These are phyloP conservation scores for Tridacna crocea DNA, from an alignment of 2,888 invertebrate genomes.

Conservation along the genomic window DNA sequence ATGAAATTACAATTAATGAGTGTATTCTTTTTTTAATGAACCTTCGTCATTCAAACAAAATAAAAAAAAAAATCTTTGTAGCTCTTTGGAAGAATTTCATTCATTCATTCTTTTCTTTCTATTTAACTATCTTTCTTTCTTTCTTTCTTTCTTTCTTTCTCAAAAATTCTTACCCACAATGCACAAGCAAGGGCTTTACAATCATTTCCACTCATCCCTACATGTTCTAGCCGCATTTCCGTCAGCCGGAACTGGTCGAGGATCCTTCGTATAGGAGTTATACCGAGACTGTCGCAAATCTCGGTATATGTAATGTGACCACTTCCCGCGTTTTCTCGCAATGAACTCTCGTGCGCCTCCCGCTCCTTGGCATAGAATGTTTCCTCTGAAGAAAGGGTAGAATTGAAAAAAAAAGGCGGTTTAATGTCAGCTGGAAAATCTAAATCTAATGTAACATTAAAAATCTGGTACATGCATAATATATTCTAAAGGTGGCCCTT, in stretches of 20 bases:
- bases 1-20: too few species aligned
- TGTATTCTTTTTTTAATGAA: too few species aligned
- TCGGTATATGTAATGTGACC: conserved; percentile 74
- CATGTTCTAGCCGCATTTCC: conserved; percentile 74
- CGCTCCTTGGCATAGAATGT: conserved; percentile 29
- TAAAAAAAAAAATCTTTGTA: too few species aligned
- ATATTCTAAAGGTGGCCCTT: too few species aligned
- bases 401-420: neutral
- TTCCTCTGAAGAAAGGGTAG: conserved; percentile 33
- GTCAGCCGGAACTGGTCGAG: conserved; percentile 66
- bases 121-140: too few species aligned
- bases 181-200: conserved; percentile 78
- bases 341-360: conserved; percentile 19
- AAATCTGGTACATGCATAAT: neutral
- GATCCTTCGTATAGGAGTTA: conserved; percentile 70
- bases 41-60: too few species aligned
- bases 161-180: conserved; percentile 68
- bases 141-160: too few species aligned
- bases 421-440: neutral
- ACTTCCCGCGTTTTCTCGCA: conserved; percentile 64
- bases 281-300: conserved; percentile 68
- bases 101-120: too few species aligned
- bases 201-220: conserved; percentile 74
- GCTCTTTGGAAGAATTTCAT: too few species aligned
- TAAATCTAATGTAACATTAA: neutral